Base-by-base conservation (phyloP, 2,888 invertebrate genomes). In the Drosophila nigritarsus region DNA sequence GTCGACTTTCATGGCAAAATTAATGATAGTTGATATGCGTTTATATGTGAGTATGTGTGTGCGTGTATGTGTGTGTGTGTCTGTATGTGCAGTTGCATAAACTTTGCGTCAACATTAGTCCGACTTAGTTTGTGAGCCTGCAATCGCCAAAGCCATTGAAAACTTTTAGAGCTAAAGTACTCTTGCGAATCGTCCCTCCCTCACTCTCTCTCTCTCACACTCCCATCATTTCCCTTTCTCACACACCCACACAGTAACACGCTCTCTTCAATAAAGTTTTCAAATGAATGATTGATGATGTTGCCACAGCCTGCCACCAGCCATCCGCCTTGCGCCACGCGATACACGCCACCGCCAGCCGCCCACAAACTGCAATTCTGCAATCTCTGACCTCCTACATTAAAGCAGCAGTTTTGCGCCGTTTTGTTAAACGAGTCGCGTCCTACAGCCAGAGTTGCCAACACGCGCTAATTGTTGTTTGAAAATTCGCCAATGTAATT, bases 251-350 rank as follows among this genome's bases (percentile, higher is more conserved):
- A 24, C 34, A 13, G 13, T 18, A 2, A 24, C 18, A 34, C 63
- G 48, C 40, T 30, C 76, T 59, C 77, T 80, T 80, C 80, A 83
- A 84, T 87, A 84, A 87, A 87, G 79, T 85, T 85, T 85, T 83
- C 83, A 84, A 85, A 84, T 85, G 79, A 79, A 85, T 85, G 85
- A 85, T 85, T 85, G 87, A 85, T 87, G 87, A 83, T 84, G 83
- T 84, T 77, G 73, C 84, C 59, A 63, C 68, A 62, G 50, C 45
- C 45, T 45, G 48, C 48, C 60, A 32, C 20, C 32, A 15, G 24
- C 58, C 58, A 30, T 36, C 36, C 34, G 54, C 61, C 55, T 24
- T 42, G 11, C 40, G 40, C 40, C 60, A 27, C 18, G 11, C 5
- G 9, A 38, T 54, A 30, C 42, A 36, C 27, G 55, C 63, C 59